Conservation (phyloP, 2,888 invertebrate genomes). For the Syrista parreyssii region DNA sequence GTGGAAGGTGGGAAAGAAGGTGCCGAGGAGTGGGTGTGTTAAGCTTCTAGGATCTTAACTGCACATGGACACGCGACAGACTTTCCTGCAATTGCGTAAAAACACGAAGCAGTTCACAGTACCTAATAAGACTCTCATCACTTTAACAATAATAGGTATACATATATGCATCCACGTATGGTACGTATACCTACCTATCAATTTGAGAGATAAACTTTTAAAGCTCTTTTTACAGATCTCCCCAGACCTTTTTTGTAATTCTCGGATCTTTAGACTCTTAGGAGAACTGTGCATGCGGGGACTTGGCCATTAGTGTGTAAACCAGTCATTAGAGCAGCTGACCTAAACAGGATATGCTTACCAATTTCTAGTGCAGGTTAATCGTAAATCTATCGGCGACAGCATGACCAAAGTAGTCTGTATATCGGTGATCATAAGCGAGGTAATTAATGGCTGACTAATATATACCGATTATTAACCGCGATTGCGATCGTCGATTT, state of each 20-base stretch:
- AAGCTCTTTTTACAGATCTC: not conserved
- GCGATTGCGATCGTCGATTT: slow-evolving; percentile 47
- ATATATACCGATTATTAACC: slow-evolving; percentile 53
- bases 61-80: slow-evolving; percentile 51
- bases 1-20: slow-evolving; percentile 37
- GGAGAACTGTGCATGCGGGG: not conserved
- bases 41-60: slow-evolving; percentile 41
- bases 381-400: slow-evolving; percentile 47
- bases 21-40: slow-evolving; percentile 22
- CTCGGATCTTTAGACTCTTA: not conserved
- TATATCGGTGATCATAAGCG: slow-evolving; percentile 44
- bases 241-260: not conserved
- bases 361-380: slow-evolving; percentile 33
- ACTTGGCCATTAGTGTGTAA: slow-evolving; percentile 12
- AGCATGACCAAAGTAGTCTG: slow-evolving; percentile 39
- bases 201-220: not conserved
- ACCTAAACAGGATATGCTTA: slow-evolving; percentile 42
- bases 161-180: not conserved
- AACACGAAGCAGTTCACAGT: not conserved
- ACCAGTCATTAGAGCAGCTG: slow-evolving; percentile 31
- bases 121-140: not conserved
- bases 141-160: not conserved
- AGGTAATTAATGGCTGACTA: slow-evolving; percentile 53
- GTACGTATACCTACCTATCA: not conserved
- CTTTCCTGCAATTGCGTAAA: slow-evolving; percentile 5